These are phyloP conservation scores for Alethe diademata DNA, from an alignment of 2,113 vertebrate genomes.

Conservation along the genomic window DNA sequence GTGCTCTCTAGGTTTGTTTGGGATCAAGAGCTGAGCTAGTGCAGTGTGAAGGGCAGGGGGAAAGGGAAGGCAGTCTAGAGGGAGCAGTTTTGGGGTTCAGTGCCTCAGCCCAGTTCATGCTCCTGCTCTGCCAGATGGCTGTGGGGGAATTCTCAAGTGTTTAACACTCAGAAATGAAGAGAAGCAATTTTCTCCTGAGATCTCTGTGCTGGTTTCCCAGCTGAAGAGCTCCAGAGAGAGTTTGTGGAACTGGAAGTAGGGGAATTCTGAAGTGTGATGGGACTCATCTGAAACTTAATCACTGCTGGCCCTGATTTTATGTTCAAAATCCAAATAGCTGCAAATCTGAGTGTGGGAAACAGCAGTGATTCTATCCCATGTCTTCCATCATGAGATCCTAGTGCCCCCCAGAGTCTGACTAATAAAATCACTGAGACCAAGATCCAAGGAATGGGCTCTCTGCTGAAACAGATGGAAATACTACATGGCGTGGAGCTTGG, in stretches of 20 bases:
- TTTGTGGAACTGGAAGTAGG: not conserved
- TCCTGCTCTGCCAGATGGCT: not conserved
- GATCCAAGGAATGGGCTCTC: rapidly evolving
- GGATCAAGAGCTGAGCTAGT: not conserved
- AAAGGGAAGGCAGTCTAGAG: not conserved
- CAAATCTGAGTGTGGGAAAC: not conserved
- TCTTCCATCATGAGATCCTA: constrained; percentile 21
- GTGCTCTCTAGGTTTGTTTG: not conserved
- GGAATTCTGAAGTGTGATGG: not conserved
- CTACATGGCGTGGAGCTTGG: not conserved
- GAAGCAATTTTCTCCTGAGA: not conserved
- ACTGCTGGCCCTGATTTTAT: constrained; percentile 2
- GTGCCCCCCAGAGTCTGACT: constrained; percentile 63
- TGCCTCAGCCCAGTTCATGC: rapidly evolving
- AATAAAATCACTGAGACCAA: constrained; percentile 26
- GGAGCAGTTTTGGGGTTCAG: not conserved
- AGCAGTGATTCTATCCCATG: not conserved
- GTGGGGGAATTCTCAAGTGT: not conserved
- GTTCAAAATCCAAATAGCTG: constrained; percentile 8
- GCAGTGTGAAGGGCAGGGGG: not conserved
- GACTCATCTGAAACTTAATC: constrained; percentile 25
- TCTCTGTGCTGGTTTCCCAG: not conserved
- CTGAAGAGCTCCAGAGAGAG: not conserved
- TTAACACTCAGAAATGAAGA: not conserved
- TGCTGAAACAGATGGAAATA: not conserved